Evolutionary conservation across 2,888 invertebrate genomes (phyloP).

Genomic region (Cosmia pyralina): DNA sequence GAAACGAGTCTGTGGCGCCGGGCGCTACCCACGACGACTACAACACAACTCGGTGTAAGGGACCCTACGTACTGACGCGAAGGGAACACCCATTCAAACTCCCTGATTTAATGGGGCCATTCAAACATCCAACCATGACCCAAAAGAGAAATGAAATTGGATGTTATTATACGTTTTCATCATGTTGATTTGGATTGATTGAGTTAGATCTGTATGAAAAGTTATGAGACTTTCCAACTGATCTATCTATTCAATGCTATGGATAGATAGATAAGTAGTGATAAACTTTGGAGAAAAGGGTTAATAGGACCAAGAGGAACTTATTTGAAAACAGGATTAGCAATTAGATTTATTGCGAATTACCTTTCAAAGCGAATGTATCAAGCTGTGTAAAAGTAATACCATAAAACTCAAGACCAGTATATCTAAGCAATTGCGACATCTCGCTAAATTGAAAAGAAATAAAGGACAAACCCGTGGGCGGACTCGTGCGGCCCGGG

Average conservation of each 20-base stretch:
- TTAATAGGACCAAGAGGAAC: not conserved
- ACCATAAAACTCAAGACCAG: conserved; percentile 40
- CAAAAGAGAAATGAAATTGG: conserved; percentile 54
- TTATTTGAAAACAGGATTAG: not conserved
- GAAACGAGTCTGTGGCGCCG: conserved; percentile 70
- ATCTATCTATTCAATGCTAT: conserved; percentile 8
- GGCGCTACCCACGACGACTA: conserved; percentile 69
- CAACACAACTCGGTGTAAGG: conserved; percentile 61
- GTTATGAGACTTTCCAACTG: conserved; percentile 23
- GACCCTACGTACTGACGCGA: conserved; percentile 44
- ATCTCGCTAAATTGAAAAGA: conserved; percentile 57
- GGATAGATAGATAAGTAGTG: not conserved
- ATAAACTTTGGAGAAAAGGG: not conserved
- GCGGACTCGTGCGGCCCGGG: conserved; percentile 62
- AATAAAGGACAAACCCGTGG: conserved; percentile 66
- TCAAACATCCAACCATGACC: conserved; percentile 57
- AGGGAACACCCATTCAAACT: conserved; percentile 66
- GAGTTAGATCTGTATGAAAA: conserved; percentile 25
- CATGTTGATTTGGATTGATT: conserved; percentile 48
- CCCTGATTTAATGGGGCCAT: conserved; percentile 68
- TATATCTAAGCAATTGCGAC: conserved; percentile 59
- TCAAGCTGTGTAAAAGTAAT: conserved; percentile 23
- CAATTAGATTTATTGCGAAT: not conserved
- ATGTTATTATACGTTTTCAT: conserved; percentile 50
- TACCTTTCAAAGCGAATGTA: not conserved